Evolutionary conservation across 2,113 vertebrate genomes (phyloP), one percentile per base, ranked within the genome.

Genomic region (Centropus bengalensis): DNA sequence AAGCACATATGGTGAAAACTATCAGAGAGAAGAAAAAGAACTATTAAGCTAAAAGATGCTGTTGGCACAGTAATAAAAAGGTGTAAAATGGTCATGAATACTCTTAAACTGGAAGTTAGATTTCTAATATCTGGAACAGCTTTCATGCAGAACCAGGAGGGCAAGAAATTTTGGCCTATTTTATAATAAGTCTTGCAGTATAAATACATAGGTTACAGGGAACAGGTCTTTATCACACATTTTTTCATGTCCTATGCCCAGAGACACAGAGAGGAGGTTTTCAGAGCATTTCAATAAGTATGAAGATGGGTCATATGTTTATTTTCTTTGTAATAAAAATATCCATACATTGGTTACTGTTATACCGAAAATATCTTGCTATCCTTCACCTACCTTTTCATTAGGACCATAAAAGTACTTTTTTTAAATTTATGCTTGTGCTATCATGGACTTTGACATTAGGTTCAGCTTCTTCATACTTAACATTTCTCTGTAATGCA

Each of bases 131-230:
- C 85, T 76, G 40, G 52, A 89, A 69, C n/a, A 82, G 23, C 40
- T 75, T 91, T 82, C 78, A 64, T 52, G 52, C 32, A 86, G 60
- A 83, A 92, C 68, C 7, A 62, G 15, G 6, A 21, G 38, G 14
- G 16, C 67, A 47, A 86, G 38, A 75, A 95, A 73, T 80, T 54
- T 56, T 68, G 76, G 30, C 18, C 58, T 33, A 49, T 69, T 94
- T 82, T 73, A 54, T 92, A 86, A 86, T 82, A 54, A 88, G n/a
- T 76, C 75, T 89, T 89, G 30, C 55, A 85, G 22, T 68, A 91
- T 91, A 91, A 88, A 66, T 51, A n/a, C 85, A 88, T 45, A 80
- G 33, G n/a, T 54, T 95, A 89, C 51, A 88, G 45, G 21, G 21
- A 96, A 66, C 4, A 64, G 27, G 47, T 24, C 27, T 91, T 93